phyloP scores from a whole-genome alignment of 2,888 invertebrate genomes.

The Baronia brevicornis region DNA sequence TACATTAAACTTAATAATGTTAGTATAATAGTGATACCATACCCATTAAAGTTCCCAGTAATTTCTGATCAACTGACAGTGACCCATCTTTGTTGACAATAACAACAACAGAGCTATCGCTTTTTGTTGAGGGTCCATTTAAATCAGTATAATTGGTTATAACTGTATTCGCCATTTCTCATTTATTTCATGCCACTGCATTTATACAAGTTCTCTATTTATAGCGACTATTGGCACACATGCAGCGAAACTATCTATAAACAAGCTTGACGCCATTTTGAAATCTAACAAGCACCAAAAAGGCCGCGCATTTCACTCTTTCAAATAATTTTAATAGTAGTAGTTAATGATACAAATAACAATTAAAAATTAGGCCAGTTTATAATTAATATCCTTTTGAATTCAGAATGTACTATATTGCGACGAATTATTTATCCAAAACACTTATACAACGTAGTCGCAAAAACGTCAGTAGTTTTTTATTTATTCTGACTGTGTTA shows the following conservation, averaged over 20 bases:
- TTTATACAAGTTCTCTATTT: conserved; percentile 58
- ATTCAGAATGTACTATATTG: too few species aligned
- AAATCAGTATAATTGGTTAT: conserved; percentile 72
- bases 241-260: conserved; percentile 65
- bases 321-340: conserved; percentile 13
- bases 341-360: too few species aligned
- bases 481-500: too few species aligned
- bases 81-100: conserved; percentile 92
- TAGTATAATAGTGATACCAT: conserved; percentile 50
- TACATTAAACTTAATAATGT: too few species aligned
- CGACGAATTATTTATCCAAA: too few species aligned
- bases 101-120: conserved; percentile 85
- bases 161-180: conserved; percentile 72
- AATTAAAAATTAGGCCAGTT: too few species aligned
- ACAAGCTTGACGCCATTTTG: conserved; percentile 70
- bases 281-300: conserved; percentile 29
- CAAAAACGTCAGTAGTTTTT: too few species aligned
- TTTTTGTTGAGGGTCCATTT: conserved; percentile 68
- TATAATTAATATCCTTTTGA: too few species aligned
- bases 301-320: conserved; percentile 15
- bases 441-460: too few species aligned
- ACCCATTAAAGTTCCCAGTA: conserved; percentile 87
- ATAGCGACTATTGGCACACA: conserved; percentile 52
- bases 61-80: conserved; percentile 86
- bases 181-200: conserved; percentile 42